phyloP scores from a whole-genome alignment of 1,140 invertebrate genomes.

The Nautilus pompilius region DNA sequence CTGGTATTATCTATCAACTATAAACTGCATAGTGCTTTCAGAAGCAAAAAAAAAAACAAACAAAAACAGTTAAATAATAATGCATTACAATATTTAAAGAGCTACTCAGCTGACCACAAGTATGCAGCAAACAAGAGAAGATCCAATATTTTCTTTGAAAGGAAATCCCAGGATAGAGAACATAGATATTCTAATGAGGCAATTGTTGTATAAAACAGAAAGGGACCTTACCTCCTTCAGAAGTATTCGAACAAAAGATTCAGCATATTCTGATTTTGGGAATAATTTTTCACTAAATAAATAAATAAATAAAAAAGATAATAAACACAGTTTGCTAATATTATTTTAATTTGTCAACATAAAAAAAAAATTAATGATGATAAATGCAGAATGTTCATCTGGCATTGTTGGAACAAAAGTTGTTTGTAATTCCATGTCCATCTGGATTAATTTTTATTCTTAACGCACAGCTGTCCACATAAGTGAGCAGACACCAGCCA shows the following conservation, averaged over 20 bases:
- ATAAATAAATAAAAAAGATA: not conserved
- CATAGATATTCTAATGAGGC: not conserved
- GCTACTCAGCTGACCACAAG: not conserved
- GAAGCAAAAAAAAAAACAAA: not conserved
- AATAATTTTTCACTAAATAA: slow-evolving; percentile 20
- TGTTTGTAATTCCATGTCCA: not conserved
- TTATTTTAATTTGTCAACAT: not conserved
- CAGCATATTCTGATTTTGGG: slow-evolving; percentile 16
- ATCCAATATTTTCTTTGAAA: not conserved
- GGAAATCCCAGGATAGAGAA: not conserved
- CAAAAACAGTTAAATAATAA: not conserved
- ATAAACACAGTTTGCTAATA: not conserved
- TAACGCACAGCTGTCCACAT: not conserved
- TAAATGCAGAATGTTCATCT: not conserved
- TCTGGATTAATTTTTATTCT: not conserved
- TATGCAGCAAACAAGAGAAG: not conserved
- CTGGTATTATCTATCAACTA: too few species aligned
- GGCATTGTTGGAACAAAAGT: not conserved
- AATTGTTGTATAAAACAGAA: not conserved
- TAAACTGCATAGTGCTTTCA: too few species aligned
- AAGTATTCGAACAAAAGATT: slow-evolving; percentile 32
- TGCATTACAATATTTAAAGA: not conserved
- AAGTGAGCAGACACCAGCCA: not conserved
- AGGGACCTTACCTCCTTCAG: slow-evolving; percentile 33
- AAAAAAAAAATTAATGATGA: not conserved